These are phyloP conservation scores for Mystacides longicornis DNA, from an alignment of 2,888 invertebrate genomes.

Conservation along the genomic window DNA sequence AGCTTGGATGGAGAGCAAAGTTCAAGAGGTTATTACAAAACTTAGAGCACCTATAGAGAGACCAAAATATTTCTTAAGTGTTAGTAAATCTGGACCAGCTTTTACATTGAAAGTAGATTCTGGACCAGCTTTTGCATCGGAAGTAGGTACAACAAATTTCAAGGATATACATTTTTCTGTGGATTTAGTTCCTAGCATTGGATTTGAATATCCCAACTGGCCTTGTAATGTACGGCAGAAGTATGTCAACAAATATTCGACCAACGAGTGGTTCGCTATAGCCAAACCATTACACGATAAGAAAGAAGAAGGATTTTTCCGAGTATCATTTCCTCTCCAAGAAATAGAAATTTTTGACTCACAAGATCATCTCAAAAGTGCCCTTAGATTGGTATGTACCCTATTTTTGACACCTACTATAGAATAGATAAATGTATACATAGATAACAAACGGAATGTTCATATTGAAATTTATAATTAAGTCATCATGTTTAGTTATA, in stretches of 20 bases:
- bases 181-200: constrained; percentile 9
- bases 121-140: constrained; percentile 9
- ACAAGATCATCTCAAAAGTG: constrained; percentile 6
- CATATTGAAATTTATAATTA: too few relatives aligned
- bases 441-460: too few relatives aligned
- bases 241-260: not conserved
- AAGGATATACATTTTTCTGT: constrained; percentile 9
- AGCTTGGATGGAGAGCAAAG: constrained; percentile 12
- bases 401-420: too few relatives aligned
- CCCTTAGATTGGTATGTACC: constrained; percentile 5
- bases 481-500: too few relatives aligned
- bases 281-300: constrained; percentile 9
- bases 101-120: constrained; percentile 8
- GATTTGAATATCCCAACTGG: constrained; percentile 9
- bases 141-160: not conserved
- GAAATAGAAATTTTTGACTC: constrained; percentile 4
- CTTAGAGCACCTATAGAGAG: too few relatives aligned
- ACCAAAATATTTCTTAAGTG: not conserved
- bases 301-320: constrained; percentile 3
- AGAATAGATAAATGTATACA: too few relatives aligned
- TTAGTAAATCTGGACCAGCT: constrained; percentile 9
- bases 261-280: constrained; percentile 10
- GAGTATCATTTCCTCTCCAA: not conserved
- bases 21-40: not conserved
- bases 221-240: constrained; percentile 6